Evolutionary conservation across 2,113 vertebrate species (phyloP), one percentile per base, ranked within the genome.

Genomic region (Engraulis encrasicolus): DNA sequence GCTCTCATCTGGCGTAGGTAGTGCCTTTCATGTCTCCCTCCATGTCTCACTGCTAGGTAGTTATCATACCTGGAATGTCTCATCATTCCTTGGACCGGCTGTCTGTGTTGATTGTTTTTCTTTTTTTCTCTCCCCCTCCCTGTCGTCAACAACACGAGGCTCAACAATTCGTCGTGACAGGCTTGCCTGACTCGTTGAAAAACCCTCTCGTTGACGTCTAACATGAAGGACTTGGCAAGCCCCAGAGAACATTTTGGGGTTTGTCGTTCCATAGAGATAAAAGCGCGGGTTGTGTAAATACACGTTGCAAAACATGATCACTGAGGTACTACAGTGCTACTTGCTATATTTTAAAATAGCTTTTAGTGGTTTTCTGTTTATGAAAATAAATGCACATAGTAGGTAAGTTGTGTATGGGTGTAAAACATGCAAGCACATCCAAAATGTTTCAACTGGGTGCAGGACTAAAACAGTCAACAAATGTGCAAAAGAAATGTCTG

Each of bases 1-100:
- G 40, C 40, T 45, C 66, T 74, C 66, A 74, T 74, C 66, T 31
- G 11, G 86, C 90, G 91, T 89, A 93, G 85, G 92, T n/a, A n/a
- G n/a, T n/a, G n/a, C 91, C 87, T 54, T 61, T 78, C 48, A 71
- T 40, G n/a, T 50, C 61, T 18, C 19, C 66, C 23, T 18, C 19
- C 66, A 15, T 40, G 77, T 50, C 61, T 78, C 84, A 81, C 85
- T 80, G 84, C 89, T 85, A 61, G 82, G 80, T 84, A 17, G 85
- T 79, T 88, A 85, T 91, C 90, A 89, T 89, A 81, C 71, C 54
- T 36, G 7, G 34, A 50, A 81, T 82, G 79, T 54, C 61, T 61
- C 71, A 27, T 82, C 48, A 37, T 50, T 81, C 31, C 19, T 58
- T 78, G 80, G 45, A 78, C 82, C 50, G 81, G 36, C 50, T 86